Conservation (phyloP, 2,888 invertebrate species). For the Trilocha varians region DNA sequence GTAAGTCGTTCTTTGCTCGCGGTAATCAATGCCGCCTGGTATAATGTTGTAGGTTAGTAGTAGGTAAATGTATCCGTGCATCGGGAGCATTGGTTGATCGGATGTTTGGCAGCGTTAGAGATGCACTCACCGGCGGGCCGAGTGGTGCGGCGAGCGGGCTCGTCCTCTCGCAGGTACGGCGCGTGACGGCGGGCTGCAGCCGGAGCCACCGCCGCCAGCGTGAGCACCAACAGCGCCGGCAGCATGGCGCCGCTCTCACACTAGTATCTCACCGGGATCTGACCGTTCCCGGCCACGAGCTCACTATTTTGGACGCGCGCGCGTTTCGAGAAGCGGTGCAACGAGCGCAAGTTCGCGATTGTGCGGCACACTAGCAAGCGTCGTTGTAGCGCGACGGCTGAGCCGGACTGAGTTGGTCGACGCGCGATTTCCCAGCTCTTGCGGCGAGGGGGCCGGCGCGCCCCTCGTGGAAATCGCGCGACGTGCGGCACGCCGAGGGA, state of each 20-base stretch:
- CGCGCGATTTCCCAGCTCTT: conserved; percentile 64
- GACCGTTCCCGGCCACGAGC: conserved; percentile 57
- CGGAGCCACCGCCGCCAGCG: conserved; percentile 44
- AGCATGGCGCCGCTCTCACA: conserved; percentile 49
- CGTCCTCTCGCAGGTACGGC: conserved; percentile 77
- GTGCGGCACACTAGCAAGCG: conserved; percentile 48
- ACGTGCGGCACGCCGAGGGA: conserved; percentile 59
- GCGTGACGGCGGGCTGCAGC: conserved; percentile 71
- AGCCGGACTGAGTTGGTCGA: conserved; percentile 62
- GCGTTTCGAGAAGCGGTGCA: conserved; percentile 34
- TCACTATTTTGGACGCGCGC: conserved; percentile 65
- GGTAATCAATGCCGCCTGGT: conserved; percentile 2
- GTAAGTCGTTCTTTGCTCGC: conserved; percentile 14
- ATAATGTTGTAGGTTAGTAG: neutral
- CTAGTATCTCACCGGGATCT: conserved; percentile 36
- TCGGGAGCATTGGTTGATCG: conserved; percentile 6
- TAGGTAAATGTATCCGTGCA: conserved; percentile 8
- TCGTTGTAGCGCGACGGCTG: conserved; percentile 62
- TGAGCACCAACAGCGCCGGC: conserved; percentile 56
- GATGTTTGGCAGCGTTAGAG: conserved; percentile 1
- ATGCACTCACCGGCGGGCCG: conserved; percentile 78
- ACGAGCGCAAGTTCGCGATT: conserved; percentile 43
- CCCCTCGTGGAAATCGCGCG: conserved; percentile 65
- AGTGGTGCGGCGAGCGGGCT: conserved; percentile 76
- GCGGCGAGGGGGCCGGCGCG: conserved; percentile 60